These are phyloP conservation scores for Tyria jacobaeae DNA, from an alignment of 2,888 invertebrate genomes.

Conservation along the genomic window DNA sequence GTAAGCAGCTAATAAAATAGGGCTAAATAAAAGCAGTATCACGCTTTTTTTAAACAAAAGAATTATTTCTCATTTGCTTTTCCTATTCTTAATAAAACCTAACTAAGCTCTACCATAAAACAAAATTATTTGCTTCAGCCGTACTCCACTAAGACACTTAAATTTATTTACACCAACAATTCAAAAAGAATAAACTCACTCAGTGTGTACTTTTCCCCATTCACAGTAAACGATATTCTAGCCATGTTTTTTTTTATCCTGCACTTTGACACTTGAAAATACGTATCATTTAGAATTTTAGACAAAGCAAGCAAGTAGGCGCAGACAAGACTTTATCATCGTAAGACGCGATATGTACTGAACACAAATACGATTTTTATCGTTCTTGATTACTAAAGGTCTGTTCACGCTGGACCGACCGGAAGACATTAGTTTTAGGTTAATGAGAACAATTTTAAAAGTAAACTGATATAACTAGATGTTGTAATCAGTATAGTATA, in stretches of 20 bases:
- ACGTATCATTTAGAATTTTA: not conserved
- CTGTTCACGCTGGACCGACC: not conserved
- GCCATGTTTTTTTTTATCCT: conserved; percentile 53
- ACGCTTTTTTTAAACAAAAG: too few species aligned
- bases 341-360: conserved; percentile 10
- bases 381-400: not conserved
- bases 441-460: not conserved
- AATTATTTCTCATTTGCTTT: too few species aligned
- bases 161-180: not conserved
- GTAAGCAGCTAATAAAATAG: too few species aligned
- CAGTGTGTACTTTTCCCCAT: conserved; percentile 61
- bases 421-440: not conserved
- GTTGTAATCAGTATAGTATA: not conserved
- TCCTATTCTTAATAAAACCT: too few species aligned
- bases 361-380: conserved; percentile 1
- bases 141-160: not conserved
- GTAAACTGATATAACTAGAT: not conserved
- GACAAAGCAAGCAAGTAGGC: not conserved
- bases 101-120: too few species aligned
- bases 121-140: not conserved
- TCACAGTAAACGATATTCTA: conserved; percentile 66
- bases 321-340: conserved; percentile 5
- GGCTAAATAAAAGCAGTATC: too few species aligned
- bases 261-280: not conserved
- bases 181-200: conserved; percentile 56